Conservation (phyloP, 2,113 vertebrate genomes). For the Myrmecobius fasciatus region DNA sequence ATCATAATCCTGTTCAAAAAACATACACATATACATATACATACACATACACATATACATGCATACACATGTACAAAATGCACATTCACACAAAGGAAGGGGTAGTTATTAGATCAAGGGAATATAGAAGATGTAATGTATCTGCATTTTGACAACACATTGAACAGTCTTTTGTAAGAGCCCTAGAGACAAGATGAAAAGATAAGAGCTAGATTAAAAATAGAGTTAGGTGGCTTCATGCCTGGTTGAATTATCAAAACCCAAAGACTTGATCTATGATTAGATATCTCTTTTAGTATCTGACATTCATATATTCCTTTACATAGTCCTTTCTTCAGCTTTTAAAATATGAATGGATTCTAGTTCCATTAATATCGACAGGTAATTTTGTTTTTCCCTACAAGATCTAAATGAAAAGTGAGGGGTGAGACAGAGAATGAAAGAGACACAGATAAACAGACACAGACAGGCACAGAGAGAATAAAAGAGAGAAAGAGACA, state of each 20-base stretch:
- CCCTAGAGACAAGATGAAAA: not conserved
- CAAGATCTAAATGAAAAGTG: not conserved
- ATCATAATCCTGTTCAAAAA: not conserved
- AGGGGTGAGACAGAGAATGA: not conserved
- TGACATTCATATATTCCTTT: not conserved
- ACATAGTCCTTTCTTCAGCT: not conserved
- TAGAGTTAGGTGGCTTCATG: not conserved
- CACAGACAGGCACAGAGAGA: not conserved
- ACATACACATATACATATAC: not conserved
- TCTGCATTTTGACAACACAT: not conserved
- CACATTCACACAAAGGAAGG: not conserved
- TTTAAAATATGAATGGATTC: not conserved
- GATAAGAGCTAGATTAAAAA: not conserved
- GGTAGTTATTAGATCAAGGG: not conserved
- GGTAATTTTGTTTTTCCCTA: not conserved
- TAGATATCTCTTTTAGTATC: not conserved
- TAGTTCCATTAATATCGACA: not conserved
- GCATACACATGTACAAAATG: not conserved
- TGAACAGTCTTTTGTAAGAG: not conserved
- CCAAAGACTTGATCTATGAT: not conserved
- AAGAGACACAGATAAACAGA: not conserved
- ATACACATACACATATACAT: not conserved
- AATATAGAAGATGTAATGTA: not conserved
- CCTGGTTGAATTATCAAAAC: not conserved
- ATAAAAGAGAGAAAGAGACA: too few relatives aligned